Evolutionary conservation across 2,888 invertebrate genomes (phyloP), one percentile per base, ranked within the genome.

Genomic region (Euproctis similis): DNA sequence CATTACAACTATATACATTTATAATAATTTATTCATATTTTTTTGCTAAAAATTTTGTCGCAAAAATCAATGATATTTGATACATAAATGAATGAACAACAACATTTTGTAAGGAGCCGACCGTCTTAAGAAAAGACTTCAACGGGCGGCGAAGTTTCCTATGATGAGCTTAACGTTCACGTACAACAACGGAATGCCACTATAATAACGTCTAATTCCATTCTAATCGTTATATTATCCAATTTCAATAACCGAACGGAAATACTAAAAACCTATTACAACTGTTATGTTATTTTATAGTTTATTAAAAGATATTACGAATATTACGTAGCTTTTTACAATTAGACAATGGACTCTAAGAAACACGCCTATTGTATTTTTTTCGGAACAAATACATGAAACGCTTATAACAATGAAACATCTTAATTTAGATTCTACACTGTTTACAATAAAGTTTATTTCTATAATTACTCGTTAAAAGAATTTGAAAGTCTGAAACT

Each of bases 111-210:
- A 21, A 23, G 12, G 5, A 20, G 14, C 19, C 9, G 31, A 42
- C 38, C 17, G 28, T 33, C 47, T 46, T 59, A 67, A 56, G 56
- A 68, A 77, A 77, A 76, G 72, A 76, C 61, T 59, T 76, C 74
- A 77, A 80, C 77, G 78, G 54, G 57, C 34, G 41, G 27, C 31
- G 31, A 36, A 39, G 41, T 36, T 36, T 13, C 22, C 26, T 21
- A 20, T 18, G 21, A 26, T 31, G 26, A 50, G 45, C 49, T 48
- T 39, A 34, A 34, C 39, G 36, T 32, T 42, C 33, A 19, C 33
- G 45, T 4, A 42, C 48, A 48, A 45, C 42, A 48, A 43, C 32
- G 19, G 39, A 34, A 34, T 22, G 28, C 27, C n/a, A 31, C 29
- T 37, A 49, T 36, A 36, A 31, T 27, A 29, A 31, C 12, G 22